phyloP scores from a whole-genome alignment of 2,797 vertebrate species.

The Enteromius thamalakanensis region DNA sequence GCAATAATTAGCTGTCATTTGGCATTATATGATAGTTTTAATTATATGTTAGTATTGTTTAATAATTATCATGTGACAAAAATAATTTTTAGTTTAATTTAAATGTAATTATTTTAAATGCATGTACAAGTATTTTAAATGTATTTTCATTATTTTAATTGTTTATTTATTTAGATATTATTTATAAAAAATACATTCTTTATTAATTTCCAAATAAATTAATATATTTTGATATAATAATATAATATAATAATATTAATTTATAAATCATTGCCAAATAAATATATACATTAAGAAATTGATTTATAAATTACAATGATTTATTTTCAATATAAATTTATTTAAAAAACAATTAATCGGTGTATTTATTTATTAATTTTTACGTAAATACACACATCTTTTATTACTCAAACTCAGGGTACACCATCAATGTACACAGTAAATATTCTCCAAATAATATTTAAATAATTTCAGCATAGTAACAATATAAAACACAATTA shows the following conservation, averaged over 20 bases:
- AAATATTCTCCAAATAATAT: constrained; percentile 1
- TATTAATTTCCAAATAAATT: not conserved
- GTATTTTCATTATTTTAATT: not conserved
- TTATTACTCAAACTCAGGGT: not conserved
- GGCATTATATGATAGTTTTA: not conserved
- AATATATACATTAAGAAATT: not conserved
- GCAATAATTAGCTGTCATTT: not conserved
- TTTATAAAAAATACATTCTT: not conserved
- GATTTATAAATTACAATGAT: not conserved
- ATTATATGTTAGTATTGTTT: not conserved
- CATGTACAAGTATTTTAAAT: not conserved
- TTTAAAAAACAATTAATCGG: not conserved
- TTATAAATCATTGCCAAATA: not conserved
- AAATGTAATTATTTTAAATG: not conserved
- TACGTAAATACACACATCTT: not conserved
- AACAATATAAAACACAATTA: not conserved
- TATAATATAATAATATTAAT: not conserved
- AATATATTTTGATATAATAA: not conserved
- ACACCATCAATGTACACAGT: not conserved
- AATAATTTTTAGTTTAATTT: not conserved
- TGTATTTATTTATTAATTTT: not conserved
- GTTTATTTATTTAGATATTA: not conserved
- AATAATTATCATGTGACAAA: not conserved
- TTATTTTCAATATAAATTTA: not conserved
- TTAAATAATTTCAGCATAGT: not conserved